Base-by-base conservation (phyloP, 2,113 vertebrate genomes). In the Crotalus viridis region DNA sequence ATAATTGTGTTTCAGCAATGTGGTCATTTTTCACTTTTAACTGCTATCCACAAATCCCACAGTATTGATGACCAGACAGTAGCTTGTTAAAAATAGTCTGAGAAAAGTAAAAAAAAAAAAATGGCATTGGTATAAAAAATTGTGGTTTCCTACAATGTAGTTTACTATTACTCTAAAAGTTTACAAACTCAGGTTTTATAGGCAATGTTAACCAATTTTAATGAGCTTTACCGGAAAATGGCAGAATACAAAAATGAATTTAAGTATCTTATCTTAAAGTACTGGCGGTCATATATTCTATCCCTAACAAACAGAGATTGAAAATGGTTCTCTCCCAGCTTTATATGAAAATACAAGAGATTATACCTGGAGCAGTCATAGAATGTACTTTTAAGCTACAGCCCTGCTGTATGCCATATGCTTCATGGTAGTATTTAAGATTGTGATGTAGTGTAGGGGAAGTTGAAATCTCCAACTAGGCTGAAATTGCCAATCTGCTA, bases 1-100 rank as follows among this genome's bases (percentile, higher is more conserved):
- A 92, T 15, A 7, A 69, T 43, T 26, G 87, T 61, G 55, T 94
- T 94, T 91, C 90, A 95, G 59, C 88, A 94, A 3, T 10, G 7
- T 90, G 33, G 46, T 95, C 19, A 74, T 91, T 95, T 94, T 54
- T 13, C 24, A 91, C 92, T 4, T 52, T 92, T 33, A 51, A 1
- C 88, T 26, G 43, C 57, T 92, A n/a, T 13, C 94, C 9, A 10
- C 28, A 91, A 89, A 85, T 56, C 3, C 43, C 94, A 87, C 13
- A 90, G 48, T 89, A 90, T 12, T 0, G 0, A 6, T 81, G 89
- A 89, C 55, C 46, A 90, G 93, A 61, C 54, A 89, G 24, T 93
- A 90, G 48, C 13, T 55, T 3, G 0, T 33, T 92, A 48, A 33
- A 91, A 88, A 2, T 17, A 0, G 0, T 39, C 51, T 54, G 85